Evolutionary conservation across 2,797 vertebrate genomes (phyloP), one percentile per base, ranked within the genome.

Genomic region (Sylvia borin): DNA sequence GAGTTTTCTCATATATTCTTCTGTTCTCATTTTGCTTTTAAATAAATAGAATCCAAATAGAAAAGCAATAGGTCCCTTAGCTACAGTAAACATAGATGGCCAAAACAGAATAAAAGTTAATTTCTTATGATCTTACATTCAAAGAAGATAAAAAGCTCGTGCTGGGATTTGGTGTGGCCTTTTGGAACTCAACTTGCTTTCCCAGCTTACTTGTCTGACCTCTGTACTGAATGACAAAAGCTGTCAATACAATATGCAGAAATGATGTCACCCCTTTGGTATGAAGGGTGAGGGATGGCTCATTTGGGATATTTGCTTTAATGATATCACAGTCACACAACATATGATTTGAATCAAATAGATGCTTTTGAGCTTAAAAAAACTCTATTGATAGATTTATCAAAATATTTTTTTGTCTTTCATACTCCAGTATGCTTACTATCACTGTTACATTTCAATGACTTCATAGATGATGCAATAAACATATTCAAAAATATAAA

Each of bases 231-330:
- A 96, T 92, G 95, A 93, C 48, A 20, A 94, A 96, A 96, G 93
- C 80, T 92, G 73, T 93, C 94, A 96, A 88, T 95, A 95, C 75
- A 97, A 95, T 78, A 96, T 89, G 94, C 94, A 97, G 94, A 97
- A 96, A 95, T 96, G 17, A 97, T 97, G 95, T 97, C 97, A 97
- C 51, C 32, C 64, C 92, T 96, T 86, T 96, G 97, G 95, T 95
- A 97, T 96, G 95, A 96, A 97, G 93, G 66, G 61, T 85, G 71
- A 95, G 60, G 50, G 91, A 96, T 76, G 85, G 90, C 42, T 96
- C 92, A 76, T 94, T 95, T 94, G 88, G 92, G 73, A 79, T 97
- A 92, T 97, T 98, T 98, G 68, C 96, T 98, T 97, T 95, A 97
- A 95, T 98, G 97, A 97, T 94, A 95, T 97, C 97, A 98, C 73